Evolutionary conservation across 2,888 invertebrate genomes (phyloP).

Genomic region (Dicyrtoma fusca): DNA sequence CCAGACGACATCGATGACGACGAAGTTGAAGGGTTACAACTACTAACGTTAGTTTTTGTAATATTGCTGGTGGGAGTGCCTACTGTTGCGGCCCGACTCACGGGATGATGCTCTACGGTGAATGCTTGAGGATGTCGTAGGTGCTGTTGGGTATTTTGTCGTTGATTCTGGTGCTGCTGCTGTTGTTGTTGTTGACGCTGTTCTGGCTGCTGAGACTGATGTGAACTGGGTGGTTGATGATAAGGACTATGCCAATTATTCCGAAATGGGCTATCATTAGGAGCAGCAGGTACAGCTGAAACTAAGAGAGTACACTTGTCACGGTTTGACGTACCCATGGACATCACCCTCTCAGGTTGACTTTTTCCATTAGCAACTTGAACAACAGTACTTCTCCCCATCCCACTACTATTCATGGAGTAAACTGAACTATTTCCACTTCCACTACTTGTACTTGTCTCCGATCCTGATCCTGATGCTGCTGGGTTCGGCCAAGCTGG

Average conservation of each 20-base stretch:
- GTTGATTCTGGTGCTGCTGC: constrained; percentile 31
- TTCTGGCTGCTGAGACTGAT: constrained; percentile 18
- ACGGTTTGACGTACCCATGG: constrained; percentile 19
- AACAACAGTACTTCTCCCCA: constrained; percentile 24
- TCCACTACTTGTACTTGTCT: constrained; percentile 8
- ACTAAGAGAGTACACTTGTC: constrained; percentile 30
- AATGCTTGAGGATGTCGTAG: constrained; percentile 11
- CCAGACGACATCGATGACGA: not conserved
- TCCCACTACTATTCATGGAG: constrained; percentile 29
- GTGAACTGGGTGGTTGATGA: constrained; percentile 39
- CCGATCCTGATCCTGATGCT: not conserved
- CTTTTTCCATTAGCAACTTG: constrained; percentile 31
- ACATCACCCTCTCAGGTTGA: not conserved
- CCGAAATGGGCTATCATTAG: constrained; percentile 56
- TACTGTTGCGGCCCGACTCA: too few species aligned
- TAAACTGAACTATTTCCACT: constrained; percentile 18
- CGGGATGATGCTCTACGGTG: constrained; percentile 24
- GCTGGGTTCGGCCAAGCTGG: too few species aligned
- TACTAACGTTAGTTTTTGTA: constrained; percentile 19
- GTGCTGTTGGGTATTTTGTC: constrained; percentile 26
- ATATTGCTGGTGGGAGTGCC: constrained; percentile 1
- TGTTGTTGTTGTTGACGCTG: constrained; percentile 34
- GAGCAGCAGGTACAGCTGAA: constrained; percentile 43
- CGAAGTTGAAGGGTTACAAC: not conserved
- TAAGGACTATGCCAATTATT: constrained; percentile 36